Conservation (phyloP, 1,140 invertebrate genomes). For the Eupristina koningsbergeri region DNA sequence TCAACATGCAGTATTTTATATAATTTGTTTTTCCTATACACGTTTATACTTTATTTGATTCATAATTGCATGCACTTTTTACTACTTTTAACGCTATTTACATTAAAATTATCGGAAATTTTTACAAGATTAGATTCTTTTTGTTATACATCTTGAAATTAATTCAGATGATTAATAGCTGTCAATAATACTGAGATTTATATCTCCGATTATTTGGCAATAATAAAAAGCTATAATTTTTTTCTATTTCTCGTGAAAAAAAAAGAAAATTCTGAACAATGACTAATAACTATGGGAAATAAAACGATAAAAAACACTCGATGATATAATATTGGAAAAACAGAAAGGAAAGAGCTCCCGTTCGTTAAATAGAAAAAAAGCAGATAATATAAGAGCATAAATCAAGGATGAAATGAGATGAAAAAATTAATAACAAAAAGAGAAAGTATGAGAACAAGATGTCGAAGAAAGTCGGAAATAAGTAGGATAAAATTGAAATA, state of each 20-base stretch:
- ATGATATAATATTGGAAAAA: conserved; percentile 40
- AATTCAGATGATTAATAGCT: neutral
- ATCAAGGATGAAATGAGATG: conserved; percentile 33
- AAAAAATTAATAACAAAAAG: conserved; percentile 44
- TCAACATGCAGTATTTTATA: no score
- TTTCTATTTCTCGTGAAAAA: neutral
- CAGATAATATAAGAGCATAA: conserved; percentile 39
- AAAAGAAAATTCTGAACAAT: conserved; percentile 31
- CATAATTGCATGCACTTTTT: no score
- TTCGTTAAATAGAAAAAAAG: conserved; percentile 35
- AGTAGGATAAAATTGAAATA: conserved; percentile 33
- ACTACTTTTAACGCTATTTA: no score
- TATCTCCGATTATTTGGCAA: conserved; percentile 38
- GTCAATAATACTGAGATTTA: conserved; percentile 23
- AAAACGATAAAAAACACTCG: conserved; percentile 37
- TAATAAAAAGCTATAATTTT: conserved; percentile 33
- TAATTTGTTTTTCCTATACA: no score
- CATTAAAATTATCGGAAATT: neutral
- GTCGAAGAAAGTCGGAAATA: conserved; percentile 29
- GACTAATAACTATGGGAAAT: conserved; percentile 44
- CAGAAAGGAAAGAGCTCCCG: conserved; percentile 6
- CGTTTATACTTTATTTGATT: no score
- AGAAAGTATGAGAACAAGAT: conserved; percentile 6
- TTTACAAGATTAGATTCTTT: neutral
- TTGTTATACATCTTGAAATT: neutral